Evolutionary conservation across 1,140 invertebrate species (phyloP), one percentile per base, ranked within the genome.

Genomic region (Zaprionus nigranus): DNA sequence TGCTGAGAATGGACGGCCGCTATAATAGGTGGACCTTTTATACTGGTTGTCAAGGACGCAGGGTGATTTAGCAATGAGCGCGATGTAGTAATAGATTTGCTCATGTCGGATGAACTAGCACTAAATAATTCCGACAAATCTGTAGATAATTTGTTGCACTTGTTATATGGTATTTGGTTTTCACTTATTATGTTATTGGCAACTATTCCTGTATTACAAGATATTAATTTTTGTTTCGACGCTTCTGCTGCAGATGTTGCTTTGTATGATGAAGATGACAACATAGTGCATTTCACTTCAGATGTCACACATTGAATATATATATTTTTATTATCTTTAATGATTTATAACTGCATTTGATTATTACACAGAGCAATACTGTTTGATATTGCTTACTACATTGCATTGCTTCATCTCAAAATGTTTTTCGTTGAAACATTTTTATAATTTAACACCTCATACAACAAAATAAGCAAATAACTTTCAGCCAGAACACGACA

Each of bases 151-250:
- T 40, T 40, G 6, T 40, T 40, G 5, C 38, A 40, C 38, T 40
- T 40, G 38, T 40, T 40, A 40, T 40, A n/a, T n/a, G 38, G 15
- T 40, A 40, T 40, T 34, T 34, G 30, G 4, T 40, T 40, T 40
- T 40, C 13, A 40, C 15, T 34, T 34, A 34, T n/a, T 40, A 40
- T 40, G 38, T 40, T 40, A 6, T n/a, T 40, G 38, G 38, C 2
- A 40, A 40, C 38, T 40, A 5, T n/a, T 40, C 5, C 38, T n/a
- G 38, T 40, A 15, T 13, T 40, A 40, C 13, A 40, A 15, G 38
- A 40, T 40, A 40, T 40, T n/a, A 40, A 40, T 40, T 40, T 40
- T n/a, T n/a, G 38, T 40, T 40, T 40, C 15, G 38, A 40, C 38
- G 38, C 13, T n/a, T 40, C 38, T 40, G 38, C 5, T 40, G 15